Conservation (phyloP, 2,113 vertebrate species). For the Mugil cephalus region DNA sequence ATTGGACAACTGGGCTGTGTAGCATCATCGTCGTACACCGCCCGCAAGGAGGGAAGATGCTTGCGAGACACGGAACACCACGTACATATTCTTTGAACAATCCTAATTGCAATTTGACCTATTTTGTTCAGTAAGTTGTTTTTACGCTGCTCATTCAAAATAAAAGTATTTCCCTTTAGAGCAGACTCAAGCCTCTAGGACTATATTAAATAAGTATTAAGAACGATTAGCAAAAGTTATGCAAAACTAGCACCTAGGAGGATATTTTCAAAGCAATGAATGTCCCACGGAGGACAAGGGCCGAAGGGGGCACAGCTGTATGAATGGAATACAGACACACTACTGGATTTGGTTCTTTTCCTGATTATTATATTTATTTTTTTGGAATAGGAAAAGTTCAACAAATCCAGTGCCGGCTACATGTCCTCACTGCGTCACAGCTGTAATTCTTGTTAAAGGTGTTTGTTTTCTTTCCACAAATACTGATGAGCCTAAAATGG, state of each 20-base stretch:
- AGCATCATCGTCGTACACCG: conserved; percentile 43
- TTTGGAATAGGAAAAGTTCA: too few species aligned
- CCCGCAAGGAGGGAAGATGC: conserved; percentile 15
- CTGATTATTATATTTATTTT: too few species aligned
- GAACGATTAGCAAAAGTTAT: too few species aligned
- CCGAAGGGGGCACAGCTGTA: too few species aligned
- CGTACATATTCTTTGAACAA: neutral
- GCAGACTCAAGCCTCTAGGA: neutral
- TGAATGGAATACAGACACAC: too few species aligned
- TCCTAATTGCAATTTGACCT: neutral
- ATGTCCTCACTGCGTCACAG: neutral
- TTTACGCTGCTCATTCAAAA: neutral
- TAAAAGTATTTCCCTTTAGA: neutral
- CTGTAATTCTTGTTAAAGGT: neutral
- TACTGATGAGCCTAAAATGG: neutral
- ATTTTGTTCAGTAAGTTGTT: neutral
- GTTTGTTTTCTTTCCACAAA: neutral
- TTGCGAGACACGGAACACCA: neutral
- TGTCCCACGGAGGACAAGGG: too few species aligned
- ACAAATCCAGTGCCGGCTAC: too few species aligned
- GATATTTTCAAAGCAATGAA: too few species aligned
- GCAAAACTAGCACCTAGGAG: too few species aligned
- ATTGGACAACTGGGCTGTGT: conserved; percentile 54
- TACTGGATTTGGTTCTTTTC: too few species aligned
- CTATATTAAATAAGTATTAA: neutral